These are phyloP conservation scores for Brachionus sp. DNA, from an alignment of 1,140 invertebrate species.

Conservation along the genomic window DNA sequence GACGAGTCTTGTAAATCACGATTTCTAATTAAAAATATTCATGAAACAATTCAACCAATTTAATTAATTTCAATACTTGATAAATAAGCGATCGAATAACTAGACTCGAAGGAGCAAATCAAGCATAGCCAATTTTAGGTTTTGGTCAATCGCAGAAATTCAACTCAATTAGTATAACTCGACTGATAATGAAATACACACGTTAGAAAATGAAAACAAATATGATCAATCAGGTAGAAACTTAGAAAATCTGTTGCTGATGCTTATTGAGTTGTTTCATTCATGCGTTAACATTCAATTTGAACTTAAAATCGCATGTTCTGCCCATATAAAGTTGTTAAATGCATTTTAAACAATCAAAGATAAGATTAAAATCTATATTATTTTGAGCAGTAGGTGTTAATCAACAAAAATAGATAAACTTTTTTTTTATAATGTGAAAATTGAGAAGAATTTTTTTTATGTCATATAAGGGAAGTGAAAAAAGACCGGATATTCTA, in stretches of 20 bases:
- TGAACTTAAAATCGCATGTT: not conserved
- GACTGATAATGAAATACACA: constrained; percentile 37
- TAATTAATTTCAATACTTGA: constrained; percentile 21
- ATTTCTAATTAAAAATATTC: constrained; percentile 25
- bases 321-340: constrained; percentile 7
- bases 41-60: constrained; percentile 42
- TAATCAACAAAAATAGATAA: constrained; percentile 10
- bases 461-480: constrained; percentile 23
- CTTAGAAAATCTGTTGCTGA: constrained; percentile 27
- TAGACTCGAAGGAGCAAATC: not conserved
- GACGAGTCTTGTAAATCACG: constrained; percentile 37
- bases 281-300: constrained; percentile 26
- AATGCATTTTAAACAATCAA: constrained; percentile 19
- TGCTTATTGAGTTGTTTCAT: constrained; percentile 7
- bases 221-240: constrained; percentile 36
- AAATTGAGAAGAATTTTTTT: constrained; percentile 28
- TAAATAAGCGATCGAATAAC: not conserved
- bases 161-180: not conserved
- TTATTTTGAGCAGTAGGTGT: constrained; percentile 35
- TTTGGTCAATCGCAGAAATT: constrained; percentile 11
- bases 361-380: constrained; percentile 39
- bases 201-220: constrained; percentile 12
- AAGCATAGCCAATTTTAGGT: constrained; percentile 25
- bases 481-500: not conserved
- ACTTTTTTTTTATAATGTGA: constrained; percentile 3